Evolutionary conservation across 2,113 vertebrate species (phyloP).

Genomic region (Seriola aureovittata): DNA sequence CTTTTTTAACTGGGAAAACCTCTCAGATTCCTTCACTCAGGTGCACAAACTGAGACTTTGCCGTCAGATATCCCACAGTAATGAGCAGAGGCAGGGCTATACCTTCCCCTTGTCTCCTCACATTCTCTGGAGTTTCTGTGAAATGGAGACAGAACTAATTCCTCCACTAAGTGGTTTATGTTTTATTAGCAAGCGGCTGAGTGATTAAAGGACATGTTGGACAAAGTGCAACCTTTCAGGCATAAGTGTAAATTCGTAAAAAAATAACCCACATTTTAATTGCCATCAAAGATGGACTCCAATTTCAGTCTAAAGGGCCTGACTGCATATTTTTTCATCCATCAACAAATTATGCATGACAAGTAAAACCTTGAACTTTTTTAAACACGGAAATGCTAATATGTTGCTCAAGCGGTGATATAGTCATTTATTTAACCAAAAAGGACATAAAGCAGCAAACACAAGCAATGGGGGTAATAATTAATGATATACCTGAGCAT

Average conservation of each 20-base stretch:
- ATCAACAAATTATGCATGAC: conserved; percentile 64
- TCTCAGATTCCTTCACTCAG: conserved; percentile 74
- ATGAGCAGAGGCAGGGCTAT: conserved; percentile 78
- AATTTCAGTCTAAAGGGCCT: conserved; percentile 41
- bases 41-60: conserved; percentile 64
- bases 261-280: conserved; percentile 72
- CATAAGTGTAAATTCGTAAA: conserved; percentile 72
- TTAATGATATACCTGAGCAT: conserved; percentile 68
- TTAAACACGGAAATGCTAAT: conserved; percentile 52
- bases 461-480: conserved; percentile 63
- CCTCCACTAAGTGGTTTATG: conserved; percentile 79
- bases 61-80: conserved; percentile 77
- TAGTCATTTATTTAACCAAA: conserved; percentile 59
- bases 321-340: conserved; percentile 34
- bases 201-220: conserved; percentile 77
- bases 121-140: conserved; percentile 65
- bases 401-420: conserved; percentile 37
- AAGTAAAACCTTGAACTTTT: conserved; percentile 58
- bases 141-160: conserved; percentile 79
- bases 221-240: conserved; percentile 75
- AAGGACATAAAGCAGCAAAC: conserved; percentile 63
- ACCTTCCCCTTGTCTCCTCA: conserved; percentile 61
- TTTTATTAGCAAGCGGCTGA: conserved; percentile 78
- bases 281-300: conserved; percentile 58
- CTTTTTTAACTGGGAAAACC: conserved; percentile 77